These are phyloP conservation scores for Idaea straminata DNA, from an alignment of 2,888 invertebrate species.

Conservation along the genomic window DNA sequence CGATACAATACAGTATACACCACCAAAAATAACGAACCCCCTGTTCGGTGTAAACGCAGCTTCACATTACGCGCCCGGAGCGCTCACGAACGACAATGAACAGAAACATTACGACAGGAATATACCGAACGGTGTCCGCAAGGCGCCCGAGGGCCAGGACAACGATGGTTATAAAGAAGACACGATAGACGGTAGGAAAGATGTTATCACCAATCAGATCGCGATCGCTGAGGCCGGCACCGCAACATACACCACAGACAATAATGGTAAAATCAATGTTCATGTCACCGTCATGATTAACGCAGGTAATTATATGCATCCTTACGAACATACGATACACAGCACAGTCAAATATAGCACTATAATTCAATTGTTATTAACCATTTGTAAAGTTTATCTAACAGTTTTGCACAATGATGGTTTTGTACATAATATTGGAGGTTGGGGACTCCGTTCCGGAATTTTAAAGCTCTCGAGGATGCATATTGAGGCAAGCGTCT, in stretches of 20 bases:
- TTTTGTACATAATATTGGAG: constrained; percentile 48
- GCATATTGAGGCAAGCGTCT: constrained; percentile 78
- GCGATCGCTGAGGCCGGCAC: constrained; percentile 74
- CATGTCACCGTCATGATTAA: constrained; percentile 93
- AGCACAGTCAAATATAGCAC: constrained; percentile 45
- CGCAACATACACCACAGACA: constrained; percentile 83
- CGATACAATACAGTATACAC: constrained; percentile 45
- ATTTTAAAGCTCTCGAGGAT: constrained; percentile 67
- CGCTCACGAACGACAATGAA: constrained; percentile 38
- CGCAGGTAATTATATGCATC: constrained; percentile 82
- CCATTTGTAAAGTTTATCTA: constrained; percentile 59
- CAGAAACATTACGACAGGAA: constrained; percentile 58
- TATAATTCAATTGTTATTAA: constrained; percentile 29
- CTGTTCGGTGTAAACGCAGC: constrained; percentile 75
- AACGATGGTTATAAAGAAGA: constrained; percentile 85
- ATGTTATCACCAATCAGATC: constrained; percentile 70
- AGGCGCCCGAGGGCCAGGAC: constrained; percentile 91
- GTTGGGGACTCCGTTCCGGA: constrained; percentile 55
- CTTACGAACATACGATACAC: constrained; percentile 52
- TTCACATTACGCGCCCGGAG: constrained; percentile 68
- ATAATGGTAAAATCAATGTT: constrained; percentile 94
- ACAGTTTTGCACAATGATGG: constrained; percentile 75
- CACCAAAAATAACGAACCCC: constrained; percentile 66
- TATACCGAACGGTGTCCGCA: constrained; percentile 78
- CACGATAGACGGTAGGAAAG: constrained; percentile 80